Evolutionary conservation across 1,140 invertebrate genomes (phyloP), one percentile per base, ranked within the genome.

Genomic region (Aphidius gifuensis): DNA sequence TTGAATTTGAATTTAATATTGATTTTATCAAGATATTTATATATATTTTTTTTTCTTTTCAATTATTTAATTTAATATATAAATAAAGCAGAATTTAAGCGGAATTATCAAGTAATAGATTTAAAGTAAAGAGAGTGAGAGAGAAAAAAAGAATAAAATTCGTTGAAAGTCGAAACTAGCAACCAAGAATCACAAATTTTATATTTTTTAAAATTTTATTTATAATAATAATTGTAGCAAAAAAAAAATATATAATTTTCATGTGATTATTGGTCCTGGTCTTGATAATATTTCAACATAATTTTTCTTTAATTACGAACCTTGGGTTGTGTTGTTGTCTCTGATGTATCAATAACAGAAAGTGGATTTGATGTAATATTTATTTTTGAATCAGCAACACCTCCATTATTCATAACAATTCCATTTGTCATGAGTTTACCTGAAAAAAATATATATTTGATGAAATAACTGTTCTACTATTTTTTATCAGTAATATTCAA

Each of bases 351-450:
- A 51, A 85, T 83, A 64, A 87, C 86, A 9, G 87, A 86, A 46
- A 89, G 71, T 23, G 87, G 87, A 82, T 89, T 89, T 11, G 85
- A 85, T 0, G 87, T 88, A 64, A 89, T 89, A 63, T 88, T 90
- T 68, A 89, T 87, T 66, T 86, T 82, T 54, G 83, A 85, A 60
- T 78, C 78, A 11, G 82, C 71, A 11, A 79, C 69, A 57, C 75
- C 74, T 6, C 78, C 78, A 32, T 32, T 32, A 46, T 80, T 82
- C 42, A 84, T 78, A 55, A 85, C 78, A 62, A 84, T 81, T 49
- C 87, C 86, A 65, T 88, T 88, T 1, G 85, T 74, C 64, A 84
- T 83, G 21, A 80, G 71, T 64, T 81, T 83, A 42, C 78, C 69
- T 83, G 69, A 56, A 60, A 65, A 58, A 75, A 70, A 70, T 4